phyloP scores from a whole-genome alignment of 2,113 vertebrate species.

The Dasypus novemcinctus region DNA sequence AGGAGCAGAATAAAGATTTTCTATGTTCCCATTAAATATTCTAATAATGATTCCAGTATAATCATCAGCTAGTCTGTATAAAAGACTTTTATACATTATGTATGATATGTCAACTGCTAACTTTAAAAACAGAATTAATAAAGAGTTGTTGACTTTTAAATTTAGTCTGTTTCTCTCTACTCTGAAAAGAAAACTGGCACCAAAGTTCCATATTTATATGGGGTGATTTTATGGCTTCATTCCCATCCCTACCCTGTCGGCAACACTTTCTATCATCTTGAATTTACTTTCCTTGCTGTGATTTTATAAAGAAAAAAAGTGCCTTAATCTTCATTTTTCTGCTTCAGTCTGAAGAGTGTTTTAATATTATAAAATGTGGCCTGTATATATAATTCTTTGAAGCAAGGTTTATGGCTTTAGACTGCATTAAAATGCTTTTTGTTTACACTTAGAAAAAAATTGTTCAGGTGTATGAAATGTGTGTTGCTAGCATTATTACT shows the following conservation, averaged over 20 bases:
- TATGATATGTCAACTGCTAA: constrained; percentile 9
- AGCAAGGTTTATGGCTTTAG: constrained; percentile 18
- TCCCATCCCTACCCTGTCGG: not conserved
- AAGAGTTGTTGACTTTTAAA: constrained; percentile 50
- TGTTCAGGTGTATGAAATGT: not conserved
- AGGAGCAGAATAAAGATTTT: constrained; percentile 43
- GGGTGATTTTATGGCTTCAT: not conserved
- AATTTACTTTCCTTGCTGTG: constrained; percentile 32
- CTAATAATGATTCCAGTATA: constrained; percentile 21
- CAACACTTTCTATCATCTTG: constrained; percentile 14
- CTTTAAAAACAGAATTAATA: not conserved
- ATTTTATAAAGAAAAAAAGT: constrained; percentile 18
- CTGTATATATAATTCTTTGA: constrained; percentile 30
- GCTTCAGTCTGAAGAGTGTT: not conserved
- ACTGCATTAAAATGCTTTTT: not conserved
- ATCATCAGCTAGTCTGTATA: not conserved
- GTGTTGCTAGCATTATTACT: constrained; percentile 23
- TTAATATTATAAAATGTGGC: constrained; percentile 36
- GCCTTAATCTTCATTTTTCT: constrained; percentile 37
- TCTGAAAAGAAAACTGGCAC: not conserved
- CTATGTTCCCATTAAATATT: constrained; percentile 7
- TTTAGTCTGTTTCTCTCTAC: constrained; percentile 3
- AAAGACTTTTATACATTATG: constrained; percentile 23
- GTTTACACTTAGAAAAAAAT: not conserved
- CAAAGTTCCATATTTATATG: constrained; percentile 31